These are phyloP conservation scores for Potamarius usumacintae DNA, from an alignment of 2,113 vertebrate species.

Conservation along the genomic window DNA sequence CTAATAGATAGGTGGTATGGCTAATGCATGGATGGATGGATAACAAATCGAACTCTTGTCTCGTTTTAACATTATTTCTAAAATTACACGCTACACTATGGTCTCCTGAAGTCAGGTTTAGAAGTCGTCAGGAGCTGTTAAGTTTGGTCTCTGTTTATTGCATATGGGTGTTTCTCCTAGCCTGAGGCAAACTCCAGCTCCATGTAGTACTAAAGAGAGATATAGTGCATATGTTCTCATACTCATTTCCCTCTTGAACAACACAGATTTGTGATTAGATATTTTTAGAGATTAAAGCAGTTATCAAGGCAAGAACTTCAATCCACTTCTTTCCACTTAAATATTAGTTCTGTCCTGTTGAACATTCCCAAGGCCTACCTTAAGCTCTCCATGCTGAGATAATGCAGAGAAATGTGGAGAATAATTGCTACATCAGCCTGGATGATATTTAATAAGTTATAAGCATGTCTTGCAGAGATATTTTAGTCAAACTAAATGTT, in stretches of 20 bases:
- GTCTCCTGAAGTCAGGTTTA: slow-evolving; percentile 48
- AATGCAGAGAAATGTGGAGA: slow-evolving; percentile 51
- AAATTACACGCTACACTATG: slow-evolving; percentile 52
- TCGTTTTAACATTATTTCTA: slow-evolving; percentile 51
- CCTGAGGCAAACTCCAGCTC: slow-evolving; percentile 48
- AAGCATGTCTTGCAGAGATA: slow-evolving; percentile 41
- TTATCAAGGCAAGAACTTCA: slow-evolving; percentile 56
- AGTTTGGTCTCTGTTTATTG: slow-evolving; percentile 65
- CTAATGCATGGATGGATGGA: too few species aligned
- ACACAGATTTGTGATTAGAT: slow-evolving; percentile 61
- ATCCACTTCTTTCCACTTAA: slow-evolving; percentile 53
- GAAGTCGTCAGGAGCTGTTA: slow-evolving; percentile 60
- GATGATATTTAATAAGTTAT: slow-evolving; percentile 62
- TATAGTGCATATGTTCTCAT: slow-evolving; percentile 58
- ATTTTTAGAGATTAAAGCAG: slow-evolving; percentile 57
- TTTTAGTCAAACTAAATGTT: slow-evolving; percentile 48
- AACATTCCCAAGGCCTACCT: slow-evolving; percentile 43
- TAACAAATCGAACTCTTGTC: slow-evolving; percentile 45
- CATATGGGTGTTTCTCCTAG: slow-evolving; percentile 53
- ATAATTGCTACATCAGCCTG: slow-evolving; percentile 55
- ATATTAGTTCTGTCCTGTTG: slow-evolving; percentile 56
- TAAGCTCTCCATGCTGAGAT: slow-evolving; percentile 57
- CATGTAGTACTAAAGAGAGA: slow-evolving; percentile 53
- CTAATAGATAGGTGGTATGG: too few species aligned
- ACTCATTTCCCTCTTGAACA: slow-evolving; percentile 39